phyloP scores from a whole-genome alignment of 2,113 vertebrate genomes.

The Oenanthe oenanthe region DNA sequence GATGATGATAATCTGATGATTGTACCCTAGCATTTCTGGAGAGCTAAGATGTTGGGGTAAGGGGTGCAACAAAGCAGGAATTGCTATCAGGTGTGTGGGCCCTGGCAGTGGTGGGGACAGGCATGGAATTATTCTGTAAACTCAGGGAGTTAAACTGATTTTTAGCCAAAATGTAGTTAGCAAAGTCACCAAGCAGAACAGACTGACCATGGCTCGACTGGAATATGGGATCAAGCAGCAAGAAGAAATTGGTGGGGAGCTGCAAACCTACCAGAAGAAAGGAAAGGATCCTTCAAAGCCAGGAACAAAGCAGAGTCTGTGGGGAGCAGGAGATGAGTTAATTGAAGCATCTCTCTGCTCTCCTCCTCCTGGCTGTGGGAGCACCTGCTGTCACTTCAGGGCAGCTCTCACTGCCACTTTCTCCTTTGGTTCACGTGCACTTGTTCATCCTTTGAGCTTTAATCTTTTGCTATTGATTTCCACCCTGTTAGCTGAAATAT shows the following conservation, averaged over 20 bases:
- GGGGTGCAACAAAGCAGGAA: background rate
- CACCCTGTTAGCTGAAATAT: conserved; percentile 63
- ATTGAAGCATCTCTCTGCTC: conserved; percentile 12
- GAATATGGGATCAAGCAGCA: background rate
- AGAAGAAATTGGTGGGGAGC: conserved; percentile 34
- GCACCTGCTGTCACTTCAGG: conserved; percentile 58
- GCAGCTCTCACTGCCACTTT: conserved; percentile 44
- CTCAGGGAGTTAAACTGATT: background rate
- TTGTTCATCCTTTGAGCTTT: conserved; percentile 65
- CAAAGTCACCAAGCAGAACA: background rate
- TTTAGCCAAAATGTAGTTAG: background rate
- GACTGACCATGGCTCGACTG: background rate
- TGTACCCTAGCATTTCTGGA: background rate
- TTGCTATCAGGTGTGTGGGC: background rate
- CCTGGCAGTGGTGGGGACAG: background rate
- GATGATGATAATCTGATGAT: background rate
- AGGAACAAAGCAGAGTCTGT: conserved; percentile 31
- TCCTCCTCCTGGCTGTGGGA: background rate
- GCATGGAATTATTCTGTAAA: background rate
- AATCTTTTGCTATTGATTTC: conserved; percentile 70
- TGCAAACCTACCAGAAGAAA: conserved; percentile 33
- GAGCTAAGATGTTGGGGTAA: background rate
- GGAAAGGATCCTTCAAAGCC: conserved; percentile 41
- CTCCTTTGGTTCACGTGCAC: background rate
- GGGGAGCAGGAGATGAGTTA: background rate